Percentiles rank a stretch among this genome's conserved stretches.
phyloP scores from a whole-genome alignment of 2,888 invertebrate genomes.

The Hanleya hanleyi region DNA sequence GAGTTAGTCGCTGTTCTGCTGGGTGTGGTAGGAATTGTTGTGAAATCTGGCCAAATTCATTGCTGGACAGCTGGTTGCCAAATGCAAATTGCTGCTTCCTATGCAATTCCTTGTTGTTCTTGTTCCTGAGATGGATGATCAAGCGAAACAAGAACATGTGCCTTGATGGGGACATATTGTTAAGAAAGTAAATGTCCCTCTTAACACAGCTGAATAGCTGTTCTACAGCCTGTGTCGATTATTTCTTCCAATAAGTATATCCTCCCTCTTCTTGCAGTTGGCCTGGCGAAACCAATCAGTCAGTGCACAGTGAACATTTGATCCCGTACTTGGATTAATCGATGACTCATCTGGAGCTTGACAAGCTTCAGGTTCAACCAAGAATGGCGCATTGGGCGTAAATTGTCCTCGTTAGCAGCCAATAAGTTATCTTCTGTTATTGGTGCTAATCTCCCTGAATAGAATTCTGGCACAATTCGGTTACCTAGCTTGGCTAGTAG shows the following conservation, averaged over 20 bases:
- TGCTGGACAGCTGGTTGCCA: not conserved
- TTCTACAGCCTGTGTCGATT: too few relatives aligned
- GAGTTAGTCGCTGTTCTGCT: too few relatives aligned
- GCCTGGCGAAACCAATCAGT: conserved; percentile 32
- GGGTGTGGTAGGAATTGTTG: not conserved
- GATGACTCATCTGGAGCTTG: not conserved
- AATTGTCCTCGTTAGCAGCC: not conserved
- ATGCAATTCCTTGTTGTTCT: not conserved
- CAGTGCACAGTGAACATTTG: conserved; percentile 6
- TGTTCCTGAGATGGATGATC: conserved; percentile 1
- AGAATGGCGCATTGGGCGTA: not conserved
- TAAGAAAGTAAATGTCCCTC: too few relatives aligned
- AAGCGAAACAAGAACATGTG: conserved; percentile 13
- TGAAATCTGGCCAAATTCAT: not conserved
- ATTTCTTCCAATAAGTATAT: too few relatives aligned
- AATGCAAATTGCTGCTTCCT: not conserved
- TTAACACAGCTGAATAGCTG: too few relatives aligned
- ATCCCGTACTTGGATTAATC: conserved; percentile 15
- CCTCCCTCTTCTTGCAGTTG: conserved; percentile 26
- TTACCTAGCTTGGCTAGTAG: conserved; percentile 18
- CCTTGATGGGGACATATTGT: conserved; percentile 17
- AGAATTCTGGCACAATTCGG: conserved; percentile 7
- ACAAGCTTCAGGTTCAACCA: too few relatives aligned
- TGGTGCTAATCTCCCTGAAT: conserved; percentile 17
- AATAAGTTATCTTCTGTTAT: not conserved